Base-by-base conservation (phyloP, 2,113 vertebrate genomes). In the Tringa solitaria region DNA sequence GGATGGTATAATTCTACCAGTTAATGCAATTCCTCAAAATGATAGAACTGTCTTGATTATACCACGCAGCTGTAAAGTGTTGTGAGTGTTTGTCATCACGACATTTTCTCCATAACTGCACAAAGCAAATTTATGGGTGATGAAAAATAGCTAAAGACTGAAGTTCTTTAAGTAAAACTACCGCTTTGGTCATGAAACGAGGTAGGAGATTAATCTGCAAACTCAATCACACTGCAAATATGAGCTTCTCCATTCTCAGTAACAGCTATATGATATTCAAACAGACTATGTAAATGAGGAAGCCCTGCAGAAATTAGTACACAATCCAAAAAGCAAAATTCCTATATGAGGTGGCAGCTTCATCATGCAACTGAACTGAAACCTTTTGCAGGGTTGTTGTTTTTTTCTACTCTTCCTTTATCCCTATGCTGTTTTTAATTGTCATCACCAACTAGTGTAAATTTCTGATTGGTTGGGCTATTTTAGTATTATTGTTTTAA, bases 391-490 rank as follows among this genome's bases (percentile, higher is more conserved):
- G 27, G 4, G 10, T 13, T 68, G 2, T 14, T 46, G 4, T 0
- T 11, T 79, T 79, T 80, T 63, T 22, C 4, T 5, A 3, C 4
- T 57, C 30, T 46, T 73, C 37, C 8, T 67, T 72, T 37, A 41
- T 3, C 7, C 2, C 2, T 32, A 27, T 6, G 2, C 5, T 30
- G 2, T 13, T 50, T 95, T 88, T 63, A 74, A 51, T 54, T 54
- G 24, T 24, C 46, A 67, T 59, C 21, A 87, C 3, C 14, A 77
- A 50, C 5, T 20, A 74, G 11, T 5, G 5, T 43, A 79, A 85
- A 21, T 3, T 54, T 69, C 1, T 56, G 10, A 22, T 13, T 54
- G 14, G 30, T 14, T 50, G 14, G 37, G 1, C 0, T 5, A 2
- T 6, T n/a, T 18, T 33, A 48, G 46, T 39, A 24, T 39, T 20